Conservation (phyloP, 2,888 invertebrate species). For the Morpho achilles region DNA sequence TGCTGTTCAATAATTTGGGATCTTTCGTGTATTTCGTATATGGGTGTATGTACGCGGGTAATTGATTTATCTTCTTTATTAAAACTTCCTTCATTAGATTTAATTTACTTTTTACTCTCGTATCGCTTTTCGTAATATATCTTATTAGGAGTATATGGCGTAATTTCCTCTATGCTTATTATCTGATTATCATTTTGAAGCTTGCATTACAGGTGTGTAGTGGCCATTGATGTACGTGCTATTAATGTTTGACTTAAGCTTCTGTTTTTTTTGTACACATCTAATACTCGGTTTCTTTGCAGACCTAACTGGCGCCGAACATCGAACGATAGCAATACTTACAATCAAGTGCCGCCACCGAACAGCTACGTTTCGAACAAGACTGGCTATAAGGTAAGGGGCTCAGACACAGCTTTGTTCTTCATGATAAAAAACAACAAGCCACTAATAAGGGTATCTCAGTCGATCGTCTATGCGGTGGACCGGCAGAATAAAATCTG, state of each 20-base stretch:
- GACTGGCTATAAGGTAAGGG: constrained; percentile 35
- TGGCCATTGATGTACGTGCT: too few species aligned
- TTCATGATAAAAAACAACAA: neutral
- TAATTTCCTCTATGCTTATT: neutral
- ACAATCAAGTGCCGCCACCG: constrained; percentile 32
- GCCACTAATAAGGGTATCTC: too few species aligned
- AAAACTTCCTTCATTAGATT: too few species aligned
- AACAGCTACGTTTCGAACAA: constrained; percentile 50
- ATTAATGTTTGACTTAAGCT: neutral
- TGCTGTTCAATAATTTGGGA: too few species aligned
- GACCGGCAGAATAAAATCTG: too few species aligned
- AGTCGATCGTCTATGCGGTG: too few species aligned
- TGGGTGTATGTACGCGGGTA: too few species aligned
- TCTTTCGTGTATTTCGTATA: too few species aligned
- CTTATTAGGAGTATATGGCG: too few species aligned
- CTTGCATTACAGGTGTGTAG: neutral
- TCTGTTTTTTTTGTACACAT: neutral
- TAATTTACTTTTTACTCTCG: too few species aligned
- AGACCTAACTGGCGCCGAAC: constrained; percentile 51
- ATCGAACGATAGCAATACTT: constrained; percentile 37
- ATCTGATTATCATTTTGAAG: neutral
- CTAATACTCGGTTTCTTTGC: constrained; percentile 23
- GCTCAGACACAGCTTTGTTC: constrained; percentile 13
- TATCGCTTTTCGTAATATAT: too few species aligned
- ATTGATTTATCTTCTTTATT: too few species aligned